Percentiles rank a stretch among this genome's conserved stretches.
phyloP scores from a whole-genome alignment of 1,140 invertebrate species.

The Philotrypesis tridentata region DNA sequence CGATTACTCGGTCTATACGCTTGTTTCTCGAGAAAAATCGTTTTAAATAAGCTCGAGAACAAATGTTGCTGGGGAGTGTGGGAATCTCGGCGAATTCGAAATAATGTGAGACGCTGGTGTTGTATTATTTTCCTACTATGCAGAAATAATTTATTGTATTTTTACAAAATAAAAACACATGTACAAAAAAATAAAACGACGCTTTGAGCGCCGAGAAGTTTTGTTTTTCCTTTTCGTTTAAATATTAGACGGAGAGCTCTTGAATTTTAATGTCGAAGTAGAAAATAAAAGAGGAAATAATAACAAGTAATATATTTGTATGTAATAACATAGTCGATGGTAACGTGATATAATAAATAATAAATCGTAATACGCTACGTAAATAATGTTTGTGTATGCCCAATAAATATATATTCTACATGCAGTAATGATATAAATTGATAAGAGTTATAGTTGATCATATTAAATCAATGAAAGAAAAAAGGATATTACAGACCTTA shows the following conservation, averaged over 20 bases:
- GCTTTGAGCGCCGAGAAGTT: constrained; percentile 29
- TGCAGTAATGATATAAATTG: no score
- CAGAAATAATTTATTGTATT: constrained; percentile 47
- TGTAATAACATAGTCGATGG: constrained; percentile 60
- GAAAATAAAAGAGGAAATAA: constrained; percentile 58
- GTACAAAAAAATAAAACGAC: constrained; percentile 7
- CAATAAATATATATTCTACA: constrained; percentile 63
- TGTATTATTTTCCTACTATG: constrained; percentile 23
- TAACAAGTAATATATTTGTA: constrained; percentile 65
- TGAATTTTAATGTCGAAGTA: constrained; percentile 50
- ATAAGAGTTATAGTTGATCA: constrained; percentile 56
- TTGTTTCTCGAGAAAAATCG: no score
- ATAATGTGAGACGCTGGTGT: not conserved
- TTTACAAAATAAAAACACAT: constrained; percentile 32
- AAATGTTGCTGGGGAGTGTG: not conserved
- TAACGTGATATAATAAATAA: constrained; percentile 69
- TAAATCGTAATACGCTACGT: constrained; percentile 58
- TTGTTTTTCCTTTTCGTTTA: constrained; percentile 27
- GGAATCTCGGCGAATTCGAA: not conserved
- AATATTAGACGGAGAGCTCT: constrained; percentile 27
- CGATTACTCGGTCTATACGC: no score
- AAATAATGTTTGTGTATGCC: constrained; percentile 54
- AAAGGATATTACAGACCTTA: constrained; percentile 44
- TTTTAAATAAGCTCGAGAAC: no score
- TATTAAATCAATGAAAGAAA: constrained; percentile 36